Evolutionary conservation across 92 coral and sea anemone genomes (phyloP), one percentile per base, ranked within the genome.

Genomic region (Zoanthus solanderi): DNA sequence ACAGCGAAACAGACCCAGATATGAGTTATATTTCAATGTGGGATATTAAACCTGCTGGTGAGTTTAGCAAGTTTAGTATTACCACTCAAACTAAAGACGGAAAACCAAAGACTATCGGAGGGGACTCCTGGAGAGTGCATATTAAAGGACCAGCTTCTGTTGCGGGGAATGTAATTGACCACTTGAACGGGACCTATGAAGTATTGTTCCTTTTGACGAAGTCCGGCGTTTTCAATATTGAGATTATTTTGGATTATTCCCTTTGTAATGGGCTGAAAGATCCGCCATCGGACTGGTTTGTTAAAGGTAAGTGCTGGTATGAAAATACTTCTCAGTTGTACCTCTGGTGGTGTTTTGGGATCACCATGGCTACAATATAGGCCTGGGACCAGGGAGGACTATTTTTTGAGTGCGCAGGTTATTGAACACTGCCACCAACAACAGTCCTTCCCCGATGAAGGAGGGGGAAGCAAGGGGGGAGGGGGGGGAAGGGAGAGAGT

Each of bases 41-140:
- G 98, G 96, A 95, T 75, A 94, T 95, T 71, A 95, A 94, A 4
- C 97, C 97, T 5, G 95, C 96, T 10, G 99, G 99, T 4, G 97
- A 95, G 83, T 97, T 95, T 79, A 92, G 96, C 58, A 92, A 83
- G 71, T 85, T 97, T 85, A 91, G 93, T 65, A 95, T 97, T 68
- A 91, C 86, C 72, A 90, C 96, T 15, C 87, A 92, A n/a, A 76
- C 93, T 53, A 83, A 75, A 72, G 87, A 65, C 28, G 98, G 96
- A 17, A 17, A 32, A 58, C 87, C 76, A 34, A 95, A 95, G 89
- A 87, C 63, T 42, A 91, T 95, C 48, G 98, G 98, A 31, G 98
- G 98, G 34, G 98, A 95, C 90, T 95, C 98, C 53, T 95, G 98
- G 98, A 91, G 98, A 57, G 98, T 93, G 1, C 94, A 89, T 45